Evolutionary conservation across 2,888 invertebrate genomes (phyloP), one percentile per base, ranked within the genome.

Genomic region (Cephus spinipes): DNA sequence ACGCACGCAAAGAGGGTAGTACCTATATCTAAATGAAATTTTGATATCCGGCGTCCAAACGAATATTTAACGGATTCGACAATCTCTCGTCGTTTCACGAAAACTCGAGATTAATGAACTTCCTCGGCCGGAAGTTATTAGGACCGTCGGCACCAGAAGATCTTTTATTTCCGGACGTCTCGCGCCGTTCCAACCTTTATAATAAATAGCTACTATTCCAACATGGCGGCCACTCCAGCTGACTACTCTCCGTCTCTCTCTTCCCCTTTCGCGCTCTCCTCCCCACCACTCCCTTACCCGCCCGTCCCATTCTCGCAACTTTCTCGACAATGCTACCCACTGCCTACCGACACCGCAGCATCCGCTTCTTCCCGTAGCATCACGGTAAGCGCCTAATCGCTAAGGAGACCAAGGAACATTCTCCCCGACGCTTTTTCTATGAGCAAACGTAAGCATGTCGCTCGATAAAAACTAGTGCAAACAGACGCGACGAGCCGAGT

Each of bases 21-120:
- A 40, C 1, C n/a, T n/a, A n/a, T n/a, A 4, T 15, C 4, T 2
- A 40, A 81, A 80, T 81, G 76, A 78, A 81, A 81, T 23, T 82
- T 81, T 81, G 32, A 32, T 32, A 79, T 80, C 71, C 77, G 77
- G 35, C 76, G 80, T 77, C 79, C 79, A 81, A 82, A 82, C 81
- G 80, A 82, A 81, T 81, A 79, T 79, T 79, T 80, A 82, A 83
- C 80, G 81, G 82, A 83, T 81, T 81, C 80, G 80, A 82, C 80
- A 77, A 80, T 83, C 79, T 83, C 80, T 77, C 76, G 74, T 79
- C 79, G 78, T 81, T 83, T 79, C 79, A 73, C 75, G 40, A 69
- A 73, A 34, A 75, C 78, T 73, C 71, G 32, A 32, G 71, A 69
- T 36, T 78, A 69, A 78, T 74, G 75, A 78, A 78, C 75, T 73